Conservation (phyloP, 64 coral and sea anemone genomes). For the Anthopleura sola region DNA sequence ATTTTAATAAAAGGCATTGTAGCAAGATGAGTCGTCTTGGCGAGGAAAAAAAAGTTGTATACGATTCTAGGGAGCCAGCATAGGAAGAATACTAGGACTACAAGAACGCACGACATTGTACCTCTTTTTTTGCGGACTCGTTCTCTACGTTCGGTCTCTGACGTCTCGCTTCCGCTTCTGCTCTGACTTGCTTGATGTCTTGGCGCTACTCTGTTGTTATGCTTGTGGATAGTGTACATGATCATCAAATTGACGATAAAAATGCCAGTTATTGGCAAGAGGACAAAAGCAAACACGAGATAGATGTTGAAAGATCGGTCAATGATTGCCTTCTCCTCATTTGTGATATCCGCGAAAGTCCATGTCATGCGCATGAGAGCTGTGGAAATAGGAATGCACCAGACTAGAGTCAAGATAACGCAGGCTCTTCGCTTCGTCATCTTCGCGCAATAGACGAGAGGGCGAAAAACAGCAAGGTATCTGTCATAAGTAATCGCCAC, state of each 20-base stretch:
- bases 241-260: slow-evolving; percentile 43
- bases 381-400: slow-evolving; percentile 4
- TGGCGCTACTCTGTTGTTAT: slow-evolving; percentile 13
- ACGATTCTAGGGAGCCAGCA: slow-evolving; percentile 40
- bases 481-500: slow-evolving; percentile 45
- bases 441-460: slow-evolving; percentile 30
- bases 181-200: neutral
- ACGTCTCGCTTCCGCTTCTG: neutral
- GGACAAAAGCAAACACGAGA: neutral
- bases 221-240: slow-evolving; percentile 29
- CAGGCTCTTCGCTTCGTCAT: slow-evolving; percentile 29
- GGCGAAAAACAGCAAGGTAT: slow-evolving; percentile 25
- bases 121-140: neutral
- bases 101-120: slow-evolving; percentile 40
- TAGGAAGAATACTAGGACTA: slow-evolving; percentile 33
- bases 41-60: slow-evolving; percentile 34
- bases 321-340: neutral
- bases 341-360: slow-evolving; percentile 19
- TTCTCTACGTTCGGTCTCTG: slow-evolving; percentile 6
- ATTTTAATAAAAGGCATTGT: slow-evolving; percentile 24
- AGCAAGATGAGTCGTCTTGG: slow-evolving; percentile 14
- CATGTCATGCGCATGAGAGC: slow-evolving; percentile 8
- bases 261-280: slow-evolving; percentile 2
- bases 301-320: slow-evolving; percentile 24
- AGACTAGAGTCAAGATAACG: neutral